A percentile compares a stretch with the other conserved stretches of the same genome.
These are phyloP conservation scores for Ophthalmolycus amberensis DNA, from an alignment of 2,113 vertebrate species.

Conservation along the genomic window DNA sequence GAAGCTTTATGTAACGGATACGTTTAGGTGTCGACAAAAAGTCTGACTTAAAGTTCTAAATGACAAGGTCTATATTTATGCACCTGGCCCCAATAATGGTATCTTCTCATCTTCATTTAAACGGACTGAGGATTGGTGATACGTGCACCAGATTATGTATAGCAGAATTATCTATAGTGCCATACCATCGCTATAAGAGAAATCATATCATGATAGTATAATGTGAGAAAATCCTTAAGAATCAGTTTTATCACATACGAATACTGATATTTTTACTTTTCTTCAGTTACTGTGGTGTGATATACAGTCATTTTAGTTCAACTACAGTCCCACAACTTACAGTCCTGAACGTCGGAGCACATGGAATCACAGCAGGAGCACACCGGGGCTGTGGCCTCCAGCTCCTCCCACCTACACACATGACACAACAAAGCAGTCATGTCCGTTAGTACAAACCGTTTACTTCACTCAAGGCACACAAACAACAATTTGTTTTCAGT, in stretches of 20 bases:
- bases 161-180: background rate
- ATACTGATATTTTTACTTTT: background rate
- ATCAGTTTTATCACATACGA: background rate
- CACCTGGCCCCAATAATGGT: too few species aligned
- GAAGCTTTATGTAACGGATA: too few species aligned
- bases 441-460: background rate
- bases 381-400: constrained; percentile 38
- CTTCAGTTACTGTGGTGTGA: background rate
- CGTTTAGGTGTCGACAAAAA: too few species aligned
- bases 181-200: too few species aligned
- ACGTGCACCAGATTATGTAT: too few species aligned
- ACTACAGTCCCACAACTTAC: constrained; percentile 42
- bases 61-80: too few species aligned
- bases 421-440: background rate
- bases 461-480: background rate
- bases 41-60: too few species aligned
- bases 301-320: background rate
- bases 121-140: too few species aligned
- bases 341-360: constrained; percentile 41
- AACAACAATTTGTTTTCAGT: background rate
- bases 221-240: background rate
- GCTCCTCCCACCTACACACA: constrained; percentile 76
- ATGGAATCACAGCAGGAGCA: constrained; percentile 73
- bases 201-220: background rate
- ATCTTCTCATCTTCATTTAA: too few species aligned